Percentiles rank a stretch among this genome's conserved stretches.
Evolutionary conservation across 2,888 invertebrate species (phyloP).

Genomic region (Himalopsyche anomala): DNA sequence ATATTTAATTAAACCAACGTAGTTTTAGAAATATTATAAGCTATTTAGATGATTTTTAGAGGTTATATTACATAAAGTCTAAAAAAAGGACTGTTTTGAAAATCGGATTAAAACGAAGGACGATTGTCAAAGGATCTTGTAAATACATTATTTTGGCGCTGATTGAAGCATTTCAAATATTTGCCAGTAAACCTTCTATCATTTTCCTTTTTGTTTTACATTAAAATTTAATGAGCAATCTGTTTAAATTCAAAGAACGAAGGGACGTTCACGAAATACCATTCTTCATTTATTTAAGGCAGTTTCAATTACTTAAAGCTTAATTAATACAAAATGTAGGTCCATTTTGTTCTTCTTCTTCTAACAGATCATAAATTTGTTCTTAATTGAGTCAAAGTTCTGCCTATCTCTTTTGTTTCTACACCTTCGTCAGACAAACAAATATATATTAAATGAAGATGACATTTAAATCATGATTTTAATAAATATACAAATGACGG

Average conservation of each 20-base stretch:
- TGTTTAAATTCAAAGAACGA: slow-evolving; percentile 34
- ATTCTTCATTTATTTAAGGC: slow-evolving; percentile 52
- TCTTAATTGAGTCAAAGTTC: slow-evolving; percentile 54
- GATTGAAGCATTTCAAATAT: slow-evolving; percentile 44
- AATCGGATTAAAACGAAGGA: neutral
- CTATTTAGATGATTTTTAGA: neutral
- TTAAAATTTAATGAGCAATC: slow-evolving; percentile 54
- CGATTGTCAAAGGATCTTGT: slow-evolving; percentile 20
- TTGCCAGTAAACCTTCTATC: slow-evolving; percentile 18
- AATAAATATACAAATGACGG: slow-evolving; percentile 9
- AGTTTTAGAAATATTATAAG: neutral
- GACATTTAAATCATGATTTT: slow-evolving; percentile 31
- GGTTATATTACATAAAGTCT: neutral
- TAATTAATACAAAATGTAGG: slow-evolving; percentile 56
- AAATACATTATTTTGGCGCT: slow-evolving; percentile 33
- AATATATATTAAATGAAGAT: slow-evolving; percentile 18
- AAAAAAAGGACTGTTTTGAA: neutral
- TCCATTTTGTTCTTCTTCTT: slow-evolving; percentile 45
- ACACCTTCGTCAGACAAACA: slow-evolving; percentile 33
- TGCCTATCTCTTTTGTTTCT: slow-evolving; percentile 17
- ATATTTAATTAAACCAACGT: too few species aligned
- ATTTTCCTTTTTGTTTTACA: slow-evolving; percentile 46
- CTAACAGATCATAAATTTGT: slow-evolving; percentile 51
- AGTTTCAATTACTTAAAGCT: slow-evolving; percentile 58
- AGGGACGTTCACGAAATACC: slow-evolving; percentile 27